Evolutionary conservation across 2,888 invertebrate genomes (phyloP).

Genomic region (Drosophila sordidula): DNA sequence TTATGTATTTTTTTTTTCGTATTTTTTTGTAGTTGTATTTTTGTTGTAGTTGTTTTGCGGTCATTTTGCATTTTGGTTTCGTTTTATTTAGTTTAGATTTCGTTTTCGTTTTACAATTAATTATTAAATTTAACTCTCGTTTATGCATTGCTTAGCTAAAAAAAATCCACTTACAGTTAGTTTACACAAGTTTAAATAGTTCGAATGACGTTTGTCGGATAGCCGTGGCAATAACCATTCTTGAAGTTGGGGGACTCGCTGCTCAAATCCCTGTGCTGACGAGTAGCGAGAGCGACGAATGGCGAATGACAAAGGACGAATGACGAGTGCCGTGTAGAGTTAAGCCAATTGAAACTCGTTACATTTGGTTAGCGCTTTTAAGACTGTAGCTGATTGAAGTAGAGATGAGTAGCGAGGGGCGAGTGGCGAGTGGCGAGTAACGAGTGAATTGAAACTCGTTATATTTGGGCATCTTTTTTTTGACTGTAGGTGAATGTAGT

Average conservation of each 20-base stretch:
- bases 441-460: neutral
- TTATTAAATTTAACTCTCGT: constrained; percentile 69
- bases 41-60: constrained; percentile 39
- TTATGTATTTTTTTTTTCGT: constrained; percentile 55
- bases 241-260: neutral
- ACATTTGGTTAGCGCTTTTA: neutral
- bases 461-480: neutral
- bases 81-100: constrained; percentile 42
- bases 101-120: constrained; percentile 59
- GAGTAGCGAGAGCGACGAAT: neutral
- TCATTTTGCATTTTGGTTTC: constrained; percentile 43
- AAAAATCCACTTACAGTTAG: constrained; percentile 75
- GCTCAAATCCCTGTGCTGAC: neutral
- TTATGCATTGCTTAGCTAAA: constrained; percentile 77
- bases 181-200: constrained; percentile 71
- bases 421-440: constrained; percentile 7
- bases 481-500: constrained; percentile 7
- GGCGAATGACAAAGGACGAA: neutral
- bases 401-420: neutral
- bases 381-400: neutral
- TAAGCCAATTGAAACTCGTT: constrained; percentile 11
- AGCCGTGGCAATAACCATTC: constrained; percentile 6
- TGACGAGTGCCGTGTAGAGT: constrained; percentile 14
- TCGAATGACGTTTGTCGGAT: constrained; percentile 47
- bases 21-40: constrained; percentile 5